A percentile compares a stretch with the other conserved stretches of the same genome.
Conservation (phyloP, 2,888 invertebrate genomes). For the Leptogaster cylindrica region DNA sequence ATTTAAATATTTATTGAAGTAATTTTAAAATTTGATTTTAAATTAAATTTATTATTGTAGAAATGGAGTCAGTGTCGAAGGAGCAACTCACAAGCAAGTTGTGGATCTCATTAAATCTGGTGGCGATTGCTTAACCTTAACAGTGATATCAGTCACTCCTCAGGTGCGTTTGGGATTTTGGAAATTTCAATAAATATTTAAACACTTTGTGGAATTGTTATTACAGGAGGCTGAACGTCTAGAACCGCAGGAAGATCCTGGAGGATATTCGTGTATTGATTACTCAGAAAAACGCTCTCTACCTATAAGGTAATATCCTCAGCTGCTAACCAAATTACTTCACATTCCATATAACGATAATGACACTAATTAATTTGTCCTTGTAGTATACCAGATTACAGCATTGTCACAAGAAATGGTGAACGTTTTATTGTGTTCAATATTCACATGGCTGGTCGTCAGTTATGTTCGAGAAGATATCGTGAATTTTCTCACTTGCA, state of each 20-base stretch:
- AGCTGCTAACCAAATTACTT: not conserved
- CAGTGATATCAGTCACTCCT: constrained; percentile 94
- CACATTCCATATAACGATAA: not conserved
- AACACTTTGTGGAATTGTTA: not conserved
- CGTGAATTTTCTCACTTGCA: constrained; percentile 93
- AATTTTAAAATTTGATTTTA: not conserved
- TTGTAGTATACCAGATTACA: constrained; percentile 90
- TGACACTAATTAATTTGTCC: not conserved
- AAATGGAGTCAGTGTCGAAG: constrained; percentile 97
- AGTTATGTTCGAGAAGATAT: constrained; percentile 94
- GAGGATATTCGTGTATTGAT: constrained; percentile 82
- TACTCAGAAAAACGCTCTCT: constrained; percentile 93
- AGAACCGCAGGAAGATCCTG: constrained; percentile 80
- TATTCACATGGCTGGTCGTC: constrained; percentile 98
- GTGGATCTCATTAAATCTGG: constrained; percentile 99
- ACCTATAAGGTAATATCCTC: constrained; percentile 66
- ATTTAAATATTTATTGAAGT: not conserved
- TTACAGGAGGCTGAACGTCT: constrained; percentile 79
- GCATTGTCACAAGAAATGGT: constrained; percentile 83
- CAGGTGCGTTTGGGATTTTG: constrained; percentile 68
- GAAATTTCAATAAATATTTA: not conserved
- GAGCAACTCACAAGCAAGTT: constrained; percentile 99
- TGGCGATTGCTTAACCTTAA: constrained; percentile 93
- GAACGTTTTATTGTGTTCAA: constrained; percentile 95
- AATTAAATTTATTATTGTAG: constrained; percentile 66